Conservation (phyloP, 2,797 vertebrate species). For the Cirrhinus mrigala region DNA sequence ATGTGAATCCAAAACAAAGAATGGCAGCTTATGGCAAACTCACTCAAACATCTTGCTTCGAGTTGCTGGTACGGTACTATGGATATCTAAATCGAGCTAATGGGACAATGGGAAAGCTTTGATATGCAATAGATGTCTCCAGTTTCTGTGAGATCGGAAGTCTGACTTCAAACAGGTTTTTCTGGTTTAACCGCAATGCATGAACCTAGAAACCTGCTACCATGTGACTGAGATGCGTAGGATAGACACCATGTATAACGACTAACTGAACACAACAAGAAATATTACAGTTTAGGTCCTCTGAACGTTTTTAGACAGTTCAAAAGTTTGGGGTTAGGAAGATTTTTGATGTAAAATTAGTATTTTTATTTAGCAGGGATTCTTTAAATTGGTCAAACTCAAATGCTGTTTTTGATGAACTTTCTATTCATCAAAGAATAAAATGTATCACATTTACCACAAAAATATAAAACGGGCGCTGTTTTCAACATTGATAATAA, state of each 20-base stretch:
- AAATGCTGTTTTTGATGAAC: not conserved
- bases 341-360: fast-evolving
- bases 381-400: not conserved
- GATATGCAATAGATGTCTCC: not conserved
- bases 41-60: constrained; percentile 73
- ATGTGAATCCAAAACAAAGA: constrained; percentile 73
- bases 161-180: constrained; percentile 65
- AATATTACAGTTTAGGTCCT: not conserved
- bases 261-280: not conserved
- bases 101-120: constrained; percentile 11
- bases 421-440: not conserved
- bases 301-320: not conserved
- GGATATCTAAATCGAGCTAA: not conserved
- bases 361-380: not conserved
- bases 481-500: not conserved
- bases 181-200: constrained; percentile 51
- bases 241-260: not conserved
- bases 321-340: not conserved
- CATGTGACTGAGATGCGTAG: constrained; percentile 28
- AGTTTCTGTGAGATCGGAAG: constrained; percentile 35
- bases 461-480: not conserved
- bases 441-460: not conserved
- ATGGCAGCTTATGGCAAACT: constrained; percentile 13
- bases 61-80: constrained; percentile 79
- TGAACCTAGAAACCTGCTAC: not conserved